A percentile compares a stretch with the other conserved stretches of the same genome.
phyloP scores from a whole-genome alignment of 1,140 invertebrate species.

The Thaumetopoea pityocampa region DNA sequence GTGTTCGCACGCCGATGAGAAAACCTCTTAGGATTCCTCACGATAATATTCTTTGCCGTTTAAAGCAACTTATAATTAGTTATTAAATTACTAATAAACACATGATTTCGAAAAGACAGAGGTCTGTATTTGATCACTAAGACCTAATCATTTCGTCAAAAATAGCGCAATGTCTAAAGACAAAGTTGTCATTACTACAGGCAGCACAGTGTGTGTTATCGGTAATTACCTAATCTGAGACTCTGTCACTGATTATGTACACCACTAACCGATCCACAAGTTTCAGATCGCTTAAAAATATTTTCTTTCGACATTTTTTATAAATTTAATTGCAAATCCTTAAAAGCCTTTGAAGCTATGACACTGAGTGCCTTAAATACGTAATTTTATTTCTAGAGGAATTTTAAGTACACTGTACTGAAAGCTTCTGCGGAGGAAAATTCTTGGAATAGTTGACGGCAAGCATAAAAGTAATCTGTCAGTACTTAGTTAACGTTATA shows the following conservation, averaged over 20 bases:
- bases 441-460: not conserved
- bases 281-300: constrained; percentile 26
- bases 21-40: too few relatives aligned
- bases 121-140: too few relatives aligned
- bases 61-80: too few relatives aligned
- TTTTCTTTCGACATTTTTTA: constrained; percentile 18
- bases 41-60: too few relatives aligned
- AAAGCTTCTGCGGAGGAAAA: not conserved
- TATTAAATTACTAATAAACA: too few relatives aligned
- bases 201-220: not conserved
- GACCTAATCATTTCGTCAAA: too few relatives aligned
- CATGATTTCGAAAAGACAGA: too few relatives aligned
- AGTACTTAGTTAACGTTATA: not conserved
- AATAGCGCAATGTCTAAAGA: too few relatives aligned
- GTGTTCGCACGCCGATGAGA: too few relatives aligned
- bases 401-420: constrained; percentile 14
- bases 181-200: too few relatives aligned
- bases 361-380: constrained; percentile 20
- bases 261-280: constrained; percentile 13
- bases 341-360: constrained; percentile 14
- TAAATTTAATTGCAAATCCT: constrained; percentile 29
- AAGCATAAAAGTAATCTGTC: not conserved
- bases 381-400: constrained; percentile 23
- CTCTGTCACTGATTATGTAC: constrained; percentile 1
- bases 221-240: constrained; percentile 5